These are phyloP conservation scores for Taxidea taxus DNA, from an alignment of 2,113 vertebrate genomes.

Conservation along the genomic window DNA sequence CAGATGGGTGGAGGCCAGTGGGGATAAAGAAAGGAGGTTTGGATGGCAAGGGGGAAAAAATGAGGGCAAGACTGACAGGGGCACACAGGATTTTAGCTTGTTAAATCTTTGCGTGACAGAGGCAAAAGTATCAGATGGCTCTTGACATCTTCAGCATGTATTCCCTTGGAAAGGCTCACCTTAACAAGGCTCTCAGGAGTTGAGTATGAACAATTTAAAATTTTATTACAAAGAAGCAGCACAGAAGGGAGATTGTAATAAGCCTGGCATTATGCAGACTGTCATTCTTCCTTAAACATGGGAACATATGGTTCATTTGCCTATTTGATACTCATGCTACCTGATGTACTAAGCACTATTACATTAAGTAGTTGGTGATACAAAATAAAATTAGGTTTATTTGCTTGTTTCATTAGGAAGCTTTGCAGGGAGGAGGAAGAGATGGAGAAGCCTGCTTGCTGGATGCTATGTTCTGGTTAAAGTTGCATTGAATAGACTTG, in stretches of 20 bases:
- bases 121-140: slow-evolving; percentile 50
- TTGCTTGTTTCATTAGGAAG: slow-evolving; percentile 57
- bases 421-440: slow-evolving; percentile 45
- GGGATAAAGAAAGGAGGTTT: neutral
- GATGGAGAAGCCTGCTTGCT: neutral
- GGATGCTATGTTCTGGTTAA: neutral
- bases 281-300: slow-evolving; percentile 55
- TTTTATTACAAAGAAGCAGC: slow-evolving; percentile 56
- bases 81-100: neutral
- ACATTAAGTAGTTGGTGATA: slow-evolving; percentile 64
- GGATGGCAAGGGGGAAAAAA: neutral
- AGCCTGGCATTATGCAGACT: slow-evolving; percentile 57
- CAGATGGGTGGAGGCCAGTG: neutral
- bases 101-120: neutral
- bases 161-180: slow-evolving; percentile 65
- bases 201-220: slow-evolving; percentile 55
- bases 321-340: slow-evolving; percentile 54
- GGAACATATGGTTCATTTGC: slow-evolving; percentile 77
- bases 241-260: slow-evolving; percentile 63
- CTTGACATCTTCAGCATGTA: slow-evolving; percentile 50
- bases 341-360: slow-evolving; percentile 69
- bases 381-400: slow-evolving; percentile 71
- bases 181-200: slow-evolving; percentile 49
- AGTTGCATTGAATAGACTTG: neutral
- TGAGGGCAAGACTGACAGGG: neutral